These are phyloP conservation scores for Bambusicola thoracicus DNA, from an alignment of 2,113 vertebrate genomes.

Conservation along the genomic window DNA sequence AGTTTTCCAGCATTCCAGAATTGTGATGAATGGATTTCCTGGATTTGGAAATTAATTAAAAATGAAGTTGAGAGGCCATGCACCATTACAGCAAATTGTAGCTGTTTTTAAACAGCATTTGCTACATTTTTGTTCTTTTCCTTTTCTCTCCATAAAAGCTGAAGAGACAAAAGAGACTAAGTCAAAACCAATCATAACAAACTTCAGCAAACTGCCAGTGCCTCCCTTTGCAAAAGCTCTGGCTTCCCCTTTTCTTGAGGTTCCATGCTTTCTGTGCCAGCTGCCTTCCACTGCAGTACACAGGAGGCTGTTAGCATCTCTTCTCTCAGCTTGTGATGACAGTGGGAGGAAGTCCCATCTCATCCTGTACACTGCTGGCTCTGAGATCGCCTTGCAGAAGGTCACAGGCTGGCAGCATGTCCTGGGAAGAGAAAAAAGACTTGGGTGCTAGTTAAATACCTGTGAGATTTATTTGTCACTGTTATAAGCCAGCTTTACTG, in stretches of 20 bases:
- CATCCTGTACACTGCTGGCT: neutral
- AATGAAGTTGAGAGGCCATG: constrained; percentile 4
- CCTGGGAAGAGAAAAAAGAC: neutral
- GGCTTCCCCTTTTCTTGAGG: neutral
- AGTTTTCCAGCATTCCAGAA: constrained; percentile 56
- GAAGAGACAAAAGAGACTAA: neutral
- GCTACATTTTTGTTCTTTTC: neutral
- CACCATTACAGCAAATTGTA: constrained; percentile 1
- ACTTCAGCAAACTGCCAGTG: neutral
- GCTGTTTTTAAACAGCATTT: neutral
- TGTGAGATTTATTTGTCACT: neutral
- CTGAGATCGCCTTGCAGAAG: neutral
- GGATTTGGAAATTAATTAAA: constrained; percentile 68
- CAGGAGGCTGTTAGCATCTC: neutral
- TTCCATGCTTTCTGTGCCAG: neutral
- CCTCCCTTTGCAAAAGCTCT: neutral
- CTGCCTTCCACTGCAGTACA: neutral
- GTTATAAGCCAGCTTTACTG: neutral
- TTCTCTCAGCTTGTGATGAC: neutral
- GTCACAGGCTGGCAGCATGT: neutral
- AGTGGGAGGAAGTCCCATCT: neutral
- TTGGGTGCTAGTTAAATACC: neutral
- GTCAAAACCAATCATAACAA: neutral
- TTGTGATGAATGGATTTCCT: constrained; percentile 63
- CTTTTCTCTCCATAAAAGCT: neutral